These are phyloP conservation scores for Verasper variegatus DNA, from an alignment of 2,113 vertebrate species.

Conservation along the genomic window DNA sequence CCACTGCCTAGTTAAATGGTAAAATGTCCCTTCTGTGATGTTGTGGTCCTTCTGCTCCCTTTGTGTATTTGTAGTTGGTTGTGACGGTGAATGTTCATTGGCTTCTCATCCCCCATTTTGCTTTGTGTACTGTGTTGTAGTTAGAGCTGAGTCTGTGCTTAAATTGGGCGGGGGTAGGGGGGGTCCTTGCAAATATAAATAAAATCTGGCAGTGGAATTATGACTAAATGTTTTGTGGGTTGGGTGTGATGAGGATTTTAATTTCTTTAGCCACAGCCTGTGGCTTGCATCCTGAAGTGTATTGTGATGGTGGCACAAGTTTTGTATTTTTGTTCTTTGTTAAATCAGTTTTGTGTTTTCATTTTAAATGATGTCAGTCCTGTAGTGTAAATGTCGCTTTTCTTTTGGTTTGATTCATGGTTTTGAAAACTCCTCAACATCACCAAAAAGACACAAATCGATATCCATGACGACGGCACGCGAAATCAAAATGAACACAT, in stretches of 20 bases:
- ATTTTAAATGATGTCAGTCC: slow-evolving; percentile 12
- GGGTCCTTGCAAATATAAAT: slow-evolving; percentile 6
- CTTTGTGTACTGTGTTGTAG: slow-evolving; percentile 69
- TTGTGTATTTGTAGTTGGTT: slow-evolving; percentile 73
- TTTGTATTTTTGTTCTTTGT: neutral
- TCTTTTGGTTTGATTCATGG: slow-evolving; percentile 20
- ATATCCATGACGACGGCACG: slow-evolving; percentile 1
- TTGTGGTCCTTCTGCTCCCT: slow-evolving; percentile 65
- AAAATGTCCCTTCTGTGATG: slow-evolving; percentile 64
- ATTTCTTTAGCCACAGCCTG: slow-evolving; percentile 33
- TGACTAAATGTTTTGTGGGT: slow-evolving; percentile 23
- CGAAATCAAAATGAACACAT: slow-evolving; percentile 11
- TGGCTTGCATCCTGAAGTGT: slow-evolving; percentile 51
- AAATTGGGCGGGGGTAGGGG: neutral
- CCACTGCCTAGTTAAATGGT: slow-evolving; percentile 64
- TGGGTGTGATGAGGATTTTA: slow-evolving; percentile 32
- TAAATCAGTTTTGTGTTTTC: slow-evolving; percentile 6
- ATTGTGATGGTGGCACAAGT: slow-evolving; percentile 34
- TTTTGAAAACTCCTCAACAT: slow-evolving; percentile 10
- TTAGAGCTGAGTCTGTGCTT: slow-evolving; percentile 19
- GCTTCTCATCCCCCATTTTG: slow-evolving; percentile 78
- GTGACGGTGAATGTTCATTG: slow-evolving; percentile 77
- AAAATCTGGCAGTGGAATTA: slow-evolving; percentile 52
- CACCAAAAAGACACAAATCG: slow-evolving; percentile 9
- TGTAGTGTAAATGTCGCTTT: neutral